Evolutionary conservation across 1,140 invertebrate species (phyloP).

Genomic region (Carcinoscorpius rotundicauda): DNA sequence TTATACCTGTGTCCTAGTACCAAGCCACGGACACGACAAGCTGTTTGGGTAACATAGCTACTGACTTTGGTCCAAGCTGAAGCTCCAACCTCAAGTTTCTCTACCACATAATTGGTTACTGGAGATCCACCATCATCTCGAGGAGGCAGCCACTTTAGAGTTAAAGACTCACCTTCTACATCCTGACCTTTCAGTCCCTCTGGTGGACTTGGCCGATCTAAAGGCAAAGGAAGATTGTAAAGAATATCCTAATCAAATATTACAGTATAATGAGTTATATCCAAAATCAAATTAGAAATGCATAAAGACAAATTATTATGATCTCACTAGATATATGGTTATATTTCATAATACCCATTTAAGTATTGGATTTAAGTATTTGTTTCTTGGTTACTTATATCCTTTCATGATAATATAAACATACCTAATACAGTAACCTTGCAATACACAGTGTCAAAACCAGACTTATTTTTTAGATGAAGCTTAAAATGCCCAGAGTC

Average conservation of each 20-base stretch:
- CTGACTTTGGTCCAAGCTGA: slow-evolving; percentile 78
- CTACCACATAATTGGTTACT: slow-evolving; percentile 92
- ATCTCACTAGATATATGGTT: too few relatives aligned
- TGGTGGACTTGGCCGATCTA: slow-evolving; percentile 73
- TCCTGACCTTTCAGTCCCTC: slow-evolving; percentile 80
- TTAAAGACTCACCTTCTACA: slow-evolving; percentile 88
- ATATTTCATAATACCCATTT: too few relatives aligned
- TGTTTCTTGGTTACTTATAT: too few relatives aligned
- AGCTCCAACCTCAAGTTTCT: slow-evolving; percentile 71
- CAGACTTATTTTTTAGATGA: slow-evolving; percentile 84
- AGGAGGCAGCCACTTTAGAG: slow-evolving; percentile 90
- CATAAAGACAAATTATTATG: too few relatives aligned
- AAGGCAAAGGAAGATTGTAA: slow-evolving; percentile 3
- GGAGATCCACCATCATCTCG: slow-evolving; percentile 90
- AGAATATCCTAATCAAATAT: too few relatives aligned
- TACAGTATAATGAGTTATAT: too few relatives aligned
- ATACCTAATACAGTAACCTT: slow-evolving; percentile 69
- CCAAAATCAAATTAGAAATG: too few relatives aligned
- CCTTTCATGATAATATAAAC: too few relatives aligned
- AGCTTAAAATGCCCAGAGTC: slow-evolving; percentile 87
- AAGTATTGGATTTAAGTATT: too few relatives aligned
- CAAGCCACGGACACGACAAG: slow-evolving; percentile 79
- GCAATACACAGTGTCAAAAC: slow-evolving; percentile 83
- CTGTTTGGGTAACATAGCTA: slow-evolving; percentile 78
- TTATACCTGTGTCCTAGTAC: slow-evolving; percentile 85